These are phyloP conservation scores for Hystrix cristata DNA, from an alignment of 2,113 vertebrate species.

Conservation along the genomic window DNA sequence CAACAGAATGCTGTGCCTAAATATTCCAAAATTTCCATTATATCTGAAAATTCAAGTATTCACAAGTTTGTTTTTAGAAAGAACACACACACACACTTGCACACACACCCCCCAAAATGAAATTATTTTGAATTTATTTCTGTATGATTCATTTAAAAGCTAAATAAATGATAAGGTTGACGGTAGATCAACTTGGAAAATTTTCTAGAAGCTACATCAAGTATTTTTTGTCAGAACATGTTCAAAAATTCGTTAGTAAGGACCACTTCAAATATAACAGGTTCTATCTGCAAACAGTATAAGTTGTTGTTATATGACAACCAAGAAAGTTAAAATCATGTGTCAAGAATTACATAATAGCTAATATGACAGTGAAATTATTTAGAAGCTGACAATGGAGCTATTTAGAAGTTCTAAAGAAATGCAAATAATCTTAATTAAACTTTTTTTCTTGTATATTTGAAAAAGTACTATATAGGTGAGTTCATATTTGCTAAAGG, in stretches of 20 bases:
- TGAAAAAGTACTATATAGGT: slow-evolving; percentile 50
- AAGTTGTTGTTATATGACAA: slow-evolving; percentile 80
- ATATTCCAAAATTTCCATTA: background rate
- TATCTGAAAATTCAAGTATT: background rate
- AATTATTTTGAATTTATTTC: rapidly evolving
- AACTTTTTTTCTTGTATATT: slow-evolving; percentile 19
- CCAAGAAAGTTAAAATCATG: slow-evolving; percentile 74
- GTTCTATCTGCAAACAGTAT: slow-evolving; percentile 72
- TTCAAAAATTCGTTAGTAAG: slow-evolving; percentile 62
- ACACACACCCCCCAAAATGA: background rate
- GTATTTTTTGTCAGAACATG: slow-evolving; percentile 40
- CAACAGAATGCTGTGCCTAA: background rate
- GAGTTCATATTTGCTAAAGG: slow-evolving; percentile 62
- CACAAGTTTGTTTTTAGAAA: background rate
- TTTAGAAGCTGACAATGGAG: slow-evolving; percentile 72
- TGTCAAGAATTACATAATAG: slow-evolving; percentile 82
- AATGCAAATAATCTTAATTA: slow-evolving; percentile 77
- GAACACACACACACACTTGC: background rate
- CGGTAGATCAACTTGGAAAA: background rate
- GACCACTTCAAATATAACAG: slow-evolving; percentile 68
- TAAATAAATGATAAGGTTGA: background rate
- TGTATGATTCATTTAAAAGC: background rate
- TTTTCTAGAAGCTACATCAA: slow-evolving; percentile 57
- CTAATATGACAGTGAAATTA: slow-evolving; percentile 79
- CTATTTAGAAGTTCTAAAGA: background rate